Percentiles rank a stretch among this genome's conserved stretches.
These are phyloP conservation scores for Mus caroli DNA, from an alignment of 2,797 vertebrate species.

Conservation along the genomic window DNA sequence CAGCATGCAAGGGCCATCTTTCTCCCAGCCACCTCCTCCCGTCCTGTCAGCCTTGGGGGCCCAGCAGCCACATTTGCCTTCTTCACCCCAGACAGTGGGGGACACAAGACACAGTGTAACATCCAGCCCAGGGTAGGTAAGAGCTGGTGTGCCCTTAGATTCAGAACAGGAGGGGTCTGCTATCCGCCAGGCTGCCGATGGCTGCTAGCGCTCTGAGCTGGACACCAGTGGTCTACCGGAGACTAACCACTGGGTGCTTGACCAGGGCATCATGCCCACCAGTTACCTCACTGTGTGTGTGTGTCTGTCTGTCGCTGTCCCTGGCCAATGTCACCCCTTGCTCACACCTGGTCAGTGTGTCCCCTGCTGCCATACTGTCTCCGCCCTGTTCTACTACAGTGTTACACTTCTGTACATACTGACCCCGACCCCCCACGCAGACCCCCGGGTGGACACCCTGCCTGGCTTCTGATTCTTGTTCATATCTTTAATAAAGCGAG, in stretches of 20 bases:
- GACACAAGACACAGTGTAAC: not conserved
- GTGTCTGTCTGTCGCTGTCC: not conserved
- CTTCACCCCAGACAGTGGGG: not conserved
- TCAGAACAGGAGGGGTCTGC: not conserved
- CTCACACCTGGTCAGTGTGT: not conserved
- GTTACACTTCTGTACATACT: conserved; percentile 63
- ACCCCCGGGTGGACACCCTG: not conserved
- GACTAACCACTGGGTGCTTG: not conserved
- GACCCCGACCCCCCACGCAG: not conserved
- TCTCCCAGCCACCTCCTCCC: not conserved
- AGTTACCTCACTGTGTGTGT: conserved; percentile 30
- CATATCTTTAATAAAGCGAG: conserved; percentile 79
- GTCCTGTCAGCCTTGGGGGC: too few relatives aligned
- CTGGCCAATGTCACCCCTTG: not conserved
- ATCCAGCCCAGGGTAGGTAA: not conserved
- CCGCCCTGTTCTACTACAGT: not conserved
- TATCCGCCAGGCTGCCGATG: not conserved
- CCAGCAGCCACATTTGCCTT: conserved; percentile 19
- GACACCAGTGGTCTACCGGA: not conserved
- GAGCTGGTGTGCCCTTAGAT: not conserved
- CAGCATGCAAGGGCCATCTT: not conserved
- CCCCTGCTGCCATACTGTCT: not conserved
- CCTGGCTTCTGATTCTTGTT: not conserved
- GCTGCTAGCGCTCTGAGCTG: not conserved
- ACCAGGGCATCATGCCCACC: not conserved